A percentile compares a stretch with the other conserved stretches of the same genome.
Conservation (phyloP, 2,113 vertebrate species). For the Xenus cinereus region DNA sequence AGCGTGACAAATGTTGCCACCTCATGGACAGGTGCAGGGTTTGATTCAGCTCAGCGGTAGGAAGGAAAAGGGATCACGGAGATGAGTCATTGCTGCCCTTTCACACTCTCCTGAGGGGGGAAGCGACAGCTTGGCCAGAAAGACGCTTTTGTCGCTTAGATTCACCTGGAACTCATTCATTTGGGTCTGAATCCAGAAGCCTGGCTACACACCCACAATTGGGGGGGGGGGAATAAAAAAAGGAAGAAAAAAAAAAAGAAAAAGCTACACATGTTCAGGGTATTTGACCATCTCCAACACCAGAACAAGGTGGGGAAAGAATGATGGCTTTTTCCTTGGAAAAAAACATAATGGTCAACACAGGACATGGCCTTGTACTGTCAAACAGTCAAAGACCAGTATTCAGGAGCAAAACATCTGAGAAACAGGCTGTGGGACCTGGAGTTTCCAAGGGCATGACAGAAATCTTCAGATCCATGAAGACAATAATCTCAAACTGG, state of each 20-base stretch:
- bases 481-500: background rate
- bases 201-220: background rate
- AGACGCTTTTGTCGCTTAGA: background rate
- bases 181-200: slow-evolving; percentile 1
- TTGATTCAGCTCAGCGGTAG: slow-evolving; percentile 28
- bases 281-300: background rate
- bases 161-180: background rate
- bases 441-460: background rate
- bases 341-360: background rate
- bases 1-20: slow-evolving; percentile 57
- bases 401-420: background rate
- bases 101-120: background rate
- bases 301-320: background rate
- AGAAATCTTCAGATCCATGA: background rate
- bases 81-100: slow-evolving; percentile 49
- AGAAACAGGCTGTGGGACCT: background rate
- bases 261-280: background rate
- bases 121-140: background rate
- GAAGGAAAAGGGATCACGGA: slow-evolving; percentile 31
- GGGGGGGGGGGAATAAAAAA: accelerated
- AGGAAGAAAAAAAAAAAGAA: background rate
- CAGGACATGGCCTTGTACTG: background rate
- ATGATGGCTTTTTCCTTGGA: background rate
- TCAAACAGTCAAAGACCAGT: background rate
- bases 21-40: slow-evolving; percentile 55